These are phyloP conservation scores for Drosophila kuntzei DNA, from an alignment of 2,888 invertebrate species.

Conservation along the genomic window DNA sequence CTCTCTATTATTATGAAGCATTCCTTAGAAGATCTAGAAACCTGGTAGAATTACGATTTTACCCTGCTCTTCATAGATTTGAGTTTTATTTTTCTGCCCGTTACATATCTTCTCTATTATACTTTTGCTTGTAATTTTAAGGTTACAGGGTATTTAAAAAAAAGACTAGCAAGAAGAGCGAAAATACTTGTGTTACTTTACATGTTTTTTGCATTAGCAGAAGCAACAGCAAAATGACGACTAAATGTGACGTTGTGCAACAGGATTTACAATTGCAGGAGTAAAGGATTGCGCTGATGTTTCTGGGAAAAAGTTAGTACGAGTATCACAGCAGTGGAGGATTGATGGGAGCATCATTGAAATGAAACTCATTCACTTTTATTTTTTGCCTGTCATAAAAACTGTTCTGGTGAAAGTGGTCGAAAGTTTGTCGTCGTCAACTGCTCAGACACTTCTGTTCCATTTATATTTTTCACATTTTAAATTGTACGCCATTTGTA, in stretches of 20 bases:
- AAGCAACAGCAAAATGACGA: slow-evolving; percentile 32
- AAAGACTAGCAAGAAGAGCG: slow-evolving; percentile 20
- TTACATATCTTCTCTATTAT: background rate
- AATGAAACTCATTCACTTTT: slow-evolving; percentile 38
- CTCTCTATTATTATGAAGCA: too few species aligned
- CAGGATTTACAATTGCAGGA: slow-evolving; percentile 33
- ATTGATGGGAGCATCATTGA: slow-evolving; percentile 10
- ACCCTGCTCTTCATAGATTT: background rate
- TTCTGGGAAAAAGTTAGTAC: slow-evolving; percentile 9
- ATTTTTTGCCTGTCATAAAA: slow-evolving; percentile 52
- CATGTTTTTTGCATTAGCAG: slow-evolving; percentile 56
- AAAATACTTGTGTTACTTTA: slow-evolving; percentile 42
- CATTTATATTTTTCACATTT: slow-evolving; percentile 27
- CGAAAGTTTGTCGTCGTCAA: slow-evolving; percentile 26
- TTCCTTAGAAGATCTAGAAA: too few species aligned
- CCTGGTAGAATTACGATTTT: too few species aligned
- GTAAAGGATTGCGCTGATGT: slow-evolving; percentile 28
- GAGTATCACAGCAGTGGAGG: background rate
- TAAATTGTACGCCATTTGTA: slow-evolving; percentile 30
- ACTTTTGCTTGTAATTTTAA: background rate
- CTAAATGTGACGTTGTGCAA: slow-evolving; percentile 38
- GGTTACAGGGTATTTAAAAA: slow-evolving; percentile 27
- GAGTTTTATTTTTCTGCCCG: background rate
- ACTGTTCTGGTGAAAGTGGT: slow-evolving; percentile 36
- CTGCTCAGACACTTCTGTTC: slow-evolving; percentile 6